Evolutionary conservation across 2,888 invertebrate species (phyloP).

Genomic region (Synanthedon vespiformis): DNA sequence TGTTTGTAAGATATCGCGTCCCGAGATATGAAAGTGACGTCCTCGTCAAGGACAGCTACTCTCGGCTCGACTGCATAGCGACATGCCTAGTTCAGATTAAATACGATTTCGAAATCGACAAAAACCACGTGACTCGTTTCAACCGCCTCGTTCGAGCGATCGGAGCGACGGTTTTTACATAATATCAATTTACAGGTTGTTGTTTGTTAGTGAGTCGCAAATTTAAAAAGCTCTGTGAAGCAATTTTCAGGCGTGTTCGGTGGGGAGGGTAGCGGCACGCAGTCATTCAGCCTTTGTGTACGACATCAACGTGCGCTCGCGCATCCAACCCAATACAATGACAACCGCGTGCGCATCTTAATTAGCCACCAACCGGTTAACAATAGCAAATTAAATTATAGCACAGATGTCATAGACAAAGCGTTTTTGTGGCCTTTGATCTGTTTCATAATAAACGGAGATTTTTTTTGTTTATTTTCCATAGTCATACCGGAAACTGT

Average conservation of each 20-base stretch:
- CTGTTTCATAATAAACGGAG: too few species aligned
- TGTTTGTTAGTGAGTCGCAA: too few species aligned
- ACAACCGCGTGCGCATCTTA: slow-evolving; percentile 47
- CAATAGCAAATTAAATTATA: slow-evolving; percentile 49
- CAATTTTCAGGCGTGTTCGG: background rate
- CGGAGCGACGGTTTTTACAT: too few species aligned
- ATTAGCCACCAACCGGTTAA: slow-evolving; percentile 34
- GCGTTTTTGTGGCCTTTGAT: too few species aligned
- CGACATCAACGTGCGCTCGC: slow-evolving; percentile 48
- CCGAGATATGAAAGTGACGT: slow-evolving; percentile 39
- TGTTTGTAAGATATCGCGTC: slow-evolving; percentile 43
- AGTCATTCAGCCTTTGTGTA: slow-evolving; percentile 24
- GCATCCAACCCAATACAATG: slow-evolving; percentile 24
- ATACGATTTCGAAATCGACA: background rate
- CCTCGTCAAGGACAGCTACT: slow-evolving; percentile 26
- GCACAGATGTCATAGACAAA: slow-evolving; percentile 30
- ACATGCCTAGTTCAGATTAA: background rate
- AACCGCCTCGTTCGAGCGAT: background rate
- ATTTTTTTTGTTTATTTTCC: too few species aligned
- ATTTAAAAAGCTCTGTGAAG: too few species aligned
- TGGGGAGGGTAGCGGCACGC: slow-evolving; percentile 1
- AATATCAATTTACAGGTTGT: too few species aligned
- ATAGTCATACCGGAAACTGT: too few species aligned
- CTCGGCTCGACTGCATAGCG: background rate
- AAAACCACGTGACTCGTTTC: background rate